A percentile compares a stretch with the other conserved stretches of the same genome.
phyloP scores from a whole-genome alignment of 2,113 vertebrate genomes.

The Scalopus aquaticus region DNA sequence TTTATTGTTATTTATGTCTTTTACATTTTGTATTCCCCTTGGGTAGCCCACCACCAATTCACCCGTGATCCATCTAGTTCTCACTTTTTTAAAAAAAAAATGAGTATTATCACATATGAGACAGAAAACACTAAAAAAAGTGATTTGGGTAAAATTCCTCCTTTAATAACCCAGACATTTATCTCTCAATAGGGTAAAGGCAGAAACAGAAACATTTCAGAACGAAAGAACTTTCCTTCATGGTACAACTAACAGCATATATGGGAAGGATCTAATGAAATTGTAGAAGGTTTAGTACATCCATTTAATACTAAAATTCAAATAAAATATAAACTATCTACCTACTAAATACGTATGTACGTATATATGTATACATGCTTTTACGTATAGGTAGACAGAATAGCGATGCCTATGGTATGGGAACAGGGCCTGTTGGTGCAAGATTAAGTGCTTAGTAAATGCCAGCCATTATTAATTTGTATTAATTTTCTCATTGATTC shows the following conservation, averaged over 20 bases:
- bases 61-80: too few species aligned
- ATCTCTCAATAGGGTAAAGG: constrained; percentile 27
- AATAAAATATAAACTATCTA: neutral
- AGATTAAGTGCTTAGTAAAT: neutral
- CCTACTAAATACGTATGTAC: neutral
- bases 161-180: neutral
- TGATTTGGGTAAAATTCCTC: neutral
- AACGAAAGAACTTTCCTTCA: neutral
- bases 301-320: neutral
- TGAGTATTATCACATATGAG: neutral
- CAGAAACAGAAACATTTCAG: neutral
- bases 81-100: too few species aligned
- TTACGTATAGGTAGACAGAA: neutral
- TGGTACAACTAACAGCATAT: neutral
- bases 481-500: constrained; percentile 12
- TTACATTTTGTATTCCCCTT: too few species aligned
- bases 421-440: neutral
- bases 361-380: too few species aligned
- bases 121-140: constrained; percentile 10
- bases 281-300: neutral
- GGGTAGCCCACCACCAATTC: too few species aligned
- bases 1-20: too few species aligned
- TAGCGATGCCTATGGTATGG: neutral
- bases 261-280: neutral
- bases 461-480: neutral